Percentiles rank a stretch among this genome's conserved stretches.
Conservation (phyloP, 2,113 vertebrate species). For the Pleuronectes platessa region DNA sequence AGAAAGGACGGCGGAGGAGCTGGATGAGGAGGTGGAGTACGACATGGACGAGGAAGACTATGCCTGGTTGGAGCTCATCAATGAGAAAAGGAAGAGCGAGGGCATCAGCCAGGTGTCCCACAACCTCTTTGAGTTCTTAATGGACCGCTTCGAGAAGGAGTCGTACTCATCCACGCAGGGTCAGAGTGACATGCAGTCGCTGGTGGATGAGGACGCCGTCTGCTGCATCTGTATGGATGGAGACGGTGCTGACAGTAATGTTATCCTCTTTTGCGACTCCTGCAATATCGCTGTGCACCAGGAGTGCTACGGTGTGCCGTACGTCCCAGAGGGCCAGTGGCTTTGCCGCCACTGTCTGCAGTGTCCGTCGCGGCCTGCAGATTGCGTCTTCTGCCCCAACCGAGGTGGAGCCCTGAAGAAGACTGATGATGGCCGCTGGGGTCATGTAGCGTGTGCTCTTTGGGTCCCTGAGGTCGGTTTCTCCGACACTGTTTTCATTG, state of each 20-base stretch:
- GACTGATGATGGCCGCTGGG: constrained; percentile 98
- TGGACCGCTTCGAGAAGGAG: constrained; percentile 99
- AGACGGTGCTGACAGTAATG: constrained; percentile 97
- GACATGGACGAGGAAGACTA: constrained; percentile 99
- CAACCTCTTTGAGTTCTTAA: constrained; percentile 96
- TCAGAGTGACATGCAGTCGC: constrained; percentile 87
- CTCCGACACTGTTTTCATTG: constrained; percentile 96
- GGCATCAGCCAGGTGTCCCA: constrained; percentile 92
- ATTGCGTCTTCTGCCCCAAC: constrained; percentile 97
- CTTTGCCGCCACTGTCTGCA: constrained; percentile 96
- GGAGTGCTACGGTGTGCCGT: constrained; percentile 98
- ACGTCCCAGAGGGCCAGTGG: constrained; percentile 98
- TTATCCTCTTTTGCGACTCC: constrained; percentile 97
- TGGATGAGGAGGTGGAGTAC: constrained; percentile 97
- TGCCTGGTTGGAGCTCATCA: constrained; percentile 95
- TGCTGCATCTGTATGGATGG: constrained; percentile 99
- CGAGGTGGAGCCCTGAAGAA: constrained; percentile 97
- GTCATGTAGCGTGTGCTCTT: constrained; percentile 96
- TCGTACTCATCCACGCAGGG: constrained; percentile 91
- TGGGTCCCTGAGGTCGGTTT: constrained; percentile 99
- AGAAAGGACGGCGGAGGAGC: constrained; percentile 93
- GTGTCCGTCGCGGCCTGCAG: constrained; percentile 88
- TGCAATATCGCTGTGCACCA: constrained; percentile 99
- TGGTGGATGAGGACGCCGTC: constrained; percentile 98
- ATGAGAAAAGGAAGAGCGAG: constrained; percentile 92